Percentiles rank a stretch among this genome's conserved stretches.
phyloP scores from a whole-genome alignment of 30 jellyfish, hydroid and myxozoan species.

The Turritopsis dohrnii region DNA sequence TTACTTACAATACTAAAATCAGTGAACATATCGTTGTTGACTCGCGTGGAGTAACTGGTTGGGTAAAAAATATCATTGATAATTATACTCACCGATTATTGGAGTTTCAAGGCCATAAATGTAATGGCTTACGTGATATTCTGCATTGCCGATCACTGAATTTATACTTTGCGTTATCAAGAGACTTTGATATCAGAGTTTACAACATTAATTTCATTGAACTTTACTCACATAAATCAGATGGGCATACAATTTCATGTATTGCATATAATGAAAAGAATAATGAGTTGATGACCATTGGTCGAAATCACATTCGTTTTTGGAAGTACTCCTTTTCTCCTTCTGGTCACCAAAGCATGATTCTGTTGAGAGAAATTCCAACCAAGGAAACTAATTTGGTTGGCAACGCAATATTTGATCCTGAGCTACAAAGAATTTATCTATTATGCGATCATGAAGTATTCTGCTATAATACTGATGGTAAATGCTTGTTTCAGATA shows the following conservation, averaged over 20 bases:
- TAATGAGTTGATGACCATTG: conserved; percentile 55
- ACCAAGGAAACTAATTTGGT: conserved; percentile 34
- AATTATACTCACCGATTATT: conserved; percentile 42
- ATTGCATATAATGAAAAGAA: conserved; percentile 37
- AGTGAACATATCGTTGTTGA: conserved; percentile 61
- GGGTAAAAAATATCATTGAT: conserved; percentile 42
- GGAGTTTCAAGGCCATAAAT: conserved; percentile 55
- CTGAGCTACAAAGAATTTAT: conserved; percentile 48
- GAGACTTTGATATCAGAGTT: conserved; percentile 47
- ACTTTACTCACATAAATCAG: conserved; percentile 58
- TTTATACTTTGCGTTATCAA: conserved; percentile 68
- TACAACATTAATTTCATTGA: conserved; percentile 66
- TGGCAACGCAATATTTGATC: conserved; percentile 43
- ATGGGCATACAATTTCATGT: conserved; percentile 41
- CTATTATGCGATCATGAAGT: conserved; percentile 54
- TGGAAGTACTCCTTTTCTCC: conserved; percentile 35
- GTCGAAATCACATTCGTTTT: conserved; percentile 44
- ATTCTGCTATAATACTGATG: conserved; percentile 55
- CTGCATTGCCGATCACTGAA: conserved; percentile 49
- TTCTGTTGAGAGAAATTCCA: conserved; percentile 32
- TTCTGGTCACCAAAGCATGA: conserved; percentile 36
- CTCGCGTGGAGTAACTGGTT: conserved; percentile 68
- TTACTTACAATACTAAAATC: conserved; percentile 62
- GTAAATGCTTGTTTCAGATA: conserved; percentile 32
- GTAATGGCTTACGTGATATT: conserved; percentile 46